Percentiles rank a stretch among this genome's conserved stretches.
Conservation (phyloP, 2,113 vertebrate species). For the Cryptoleucopteryx plumbea region DNA sequence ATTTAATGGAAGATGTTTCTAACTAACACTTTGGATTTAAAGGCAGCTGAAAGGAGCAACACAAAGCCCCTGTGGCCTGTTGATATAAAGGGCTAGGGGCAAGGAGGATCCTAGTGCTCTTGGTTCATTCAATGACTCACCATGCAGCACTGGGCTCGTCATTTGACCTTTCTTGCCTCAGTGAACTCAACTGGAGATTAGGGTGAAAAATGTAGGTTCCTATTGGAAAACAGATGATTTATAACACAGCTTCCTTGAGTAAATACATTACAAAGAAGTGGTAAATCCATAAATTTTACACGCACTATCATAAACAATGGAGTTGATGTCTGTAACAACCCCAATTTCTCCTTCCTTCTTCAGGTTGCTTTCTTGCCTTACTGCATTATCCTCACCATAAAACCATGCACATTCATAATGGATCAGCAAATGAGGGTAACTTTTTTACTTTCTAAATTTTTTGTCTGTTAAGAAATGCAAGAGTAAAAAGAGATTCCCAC, state of each 20-base stretch:
- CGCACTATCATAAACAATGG: neutral
- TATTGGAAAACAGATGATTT: slow-evolving; percentile 59
- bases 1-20: slow-evolving; percentile 4
- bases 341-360: neutral
- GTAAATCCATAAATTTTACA: slow-evolving; percentile 49
- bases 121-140: slow-evolving; percentile 63
- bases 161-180: slow-evolving; percentile 52
- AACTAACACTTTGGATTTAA: slow-evolving; percentile 3
- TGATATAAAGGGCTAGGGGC: slow-evolving; percentile 54
- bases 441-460: neutral
- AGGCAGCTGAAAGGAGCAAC: slow-evolving; percentile 1
- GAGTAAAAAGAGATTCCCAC: neutral
- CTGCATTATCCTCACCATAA: neutral
- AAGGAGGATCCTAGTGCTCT: slow-evolving; percentile 27
- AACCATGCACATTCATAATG: neutral
- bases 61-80: slow-evolving; percentile 27
- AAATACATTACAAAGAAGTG: slow-evolving; percentile 55
- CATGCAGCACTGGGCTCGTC: slow-evolving; percentile 22
- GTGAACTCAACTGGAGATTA: slow-evolving; percentile 52
- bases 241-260: slow-evolving; percentile 27
- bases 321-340: neutral
- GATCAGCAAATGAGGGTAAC: neutral
- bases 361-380: neutral
- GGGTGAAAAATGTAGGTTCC: slow-evolving; percentile 35
- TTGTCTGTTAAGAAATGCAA: neutral